Evolutionary conservation across 1,140 invertebrate genomes (phyloP), one percentile per base, ranked within the genome.

Genomic region (Tetramorium alpestre): DNA sequence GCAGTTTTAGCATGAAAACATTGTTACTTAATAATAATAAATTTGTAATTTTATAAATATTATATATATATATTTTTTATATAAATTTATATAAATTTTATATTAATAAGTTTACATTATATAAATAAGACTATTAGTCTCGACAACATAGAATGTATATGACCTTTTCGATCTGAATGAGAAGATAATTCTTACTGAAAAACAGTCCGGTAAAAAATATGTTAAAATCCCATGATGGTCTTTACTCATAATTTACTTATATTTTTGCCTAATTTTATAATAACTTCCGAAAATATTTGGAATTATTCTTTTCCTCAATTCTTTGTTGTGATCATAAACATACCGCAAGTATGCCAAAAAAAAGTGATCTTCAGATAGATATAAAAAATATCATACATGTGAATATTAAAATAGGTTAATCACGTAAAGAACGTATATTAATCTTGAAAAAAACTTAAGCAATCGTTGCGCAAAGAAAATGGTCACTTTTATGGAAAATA

Each of bases 401-500:
- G 33, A 73, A 73, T 54, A 22, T 73, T 54, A 6, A 73, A 73
- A 51, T 13, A 54, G 5, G 0, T 51, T 1, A 18, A 73, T 51
- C 10, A 33, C 0, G 18, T 54, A 4, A 11, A 33, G 5, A 73
- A n/a, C 11, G 54, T 38, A 8, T 51, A 73, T 13, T 2, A 69
- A 47, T 28, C 3, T 38, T 70, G 3, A 10, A 6, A 73, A 54
- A 54, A 54, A 16, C 38, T 73, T 54, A 33, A 51, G 13, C 44
- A 33, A 33, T 11, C 10, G 3, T 72, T 33, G 16, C 8, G n/a
- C 16, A 51, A 72, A 33, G 28, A 28, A 54, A 51, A 38, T n/a
- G 22, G 18, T 38, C 18, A n/a, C 10, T 72, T 54, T 54, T 72
- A 38, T 65, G 6, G 49, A 72, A 72, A 72, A 72, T 51, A 72